Evolutionary conservation across 1,140 invertebrate species (phyloP).

Genomic region (Brachionus paranguensis): DNA sequence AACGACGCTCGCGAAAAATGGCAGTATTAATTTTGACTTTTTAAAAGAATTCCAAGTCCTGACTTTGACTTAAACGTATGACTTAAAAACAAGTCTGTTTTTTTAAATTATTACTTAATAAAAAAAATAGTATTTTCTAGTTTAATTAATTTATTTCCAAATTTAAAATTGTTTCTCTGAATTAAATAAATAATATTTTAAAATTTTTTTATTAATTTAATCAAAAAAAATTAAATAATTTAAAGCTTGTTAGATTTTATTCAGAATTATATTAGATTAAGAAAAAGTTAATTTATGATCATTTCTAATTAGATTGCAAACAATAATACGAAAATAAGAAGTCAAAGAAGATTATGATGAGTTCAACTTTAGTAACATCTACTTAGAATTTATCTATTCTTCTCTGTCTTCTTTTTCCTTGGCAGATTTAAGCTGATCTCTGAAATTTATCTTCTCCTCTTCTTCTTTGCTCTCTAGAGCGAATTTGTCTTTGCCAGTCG

Average conservation of each 20-base stretch:
- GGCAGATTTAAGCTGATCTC: slow-evolving; percentile 40
- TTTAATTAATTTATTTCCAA: too few relatives aligned
- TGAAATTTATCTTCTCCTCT: slow-evolving; percentile 40
- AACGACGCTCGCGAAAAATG: too few relatives aligned
- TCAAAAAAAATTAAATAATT: background rate
- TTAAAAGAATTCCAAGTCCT: too few relatives aligned
- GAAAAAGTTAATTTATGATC: slow-evolving; percentile 1
- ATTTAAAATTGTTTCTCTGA: too few relatives aligned
- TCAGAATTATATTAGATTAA: slow-evolving; percentile 2
- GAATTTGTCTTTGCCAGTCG: slow-evolving; percentile 38
- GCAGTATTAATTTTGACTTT: too few relatives aligned
- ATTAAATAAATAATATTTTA: background rate
- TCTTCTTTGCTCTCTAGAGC: slow-evolving; percentile 33
- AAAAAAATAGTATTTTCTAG: too few relatives aligned
- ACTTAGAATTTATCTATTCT: background rate
- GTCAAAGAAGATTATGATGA: background rate
- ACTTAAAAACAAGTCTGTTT: too few relatives aligned
- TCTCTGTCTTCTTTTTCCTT: slow-evolving; percentile 31
- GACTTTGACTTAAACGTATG: too few relatives aligned
- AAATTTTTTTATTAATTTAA: background rate
- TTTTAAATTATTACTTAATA: too few relatives aligned
- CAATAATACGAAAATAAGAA: slow-evolving; percentile 1
- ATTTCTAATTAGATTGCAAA: background rate
- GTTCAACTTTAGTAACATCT: background rate
- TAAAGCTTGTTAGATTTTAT: background rate